A percentile compares a stretch with the other conserved stretches of the same genome.
These are phyloP conservation scores for Euthynnus affinis DNA, from an alignment of 2,797 vertebrate species.

Conservation along the genomic window DNA sequence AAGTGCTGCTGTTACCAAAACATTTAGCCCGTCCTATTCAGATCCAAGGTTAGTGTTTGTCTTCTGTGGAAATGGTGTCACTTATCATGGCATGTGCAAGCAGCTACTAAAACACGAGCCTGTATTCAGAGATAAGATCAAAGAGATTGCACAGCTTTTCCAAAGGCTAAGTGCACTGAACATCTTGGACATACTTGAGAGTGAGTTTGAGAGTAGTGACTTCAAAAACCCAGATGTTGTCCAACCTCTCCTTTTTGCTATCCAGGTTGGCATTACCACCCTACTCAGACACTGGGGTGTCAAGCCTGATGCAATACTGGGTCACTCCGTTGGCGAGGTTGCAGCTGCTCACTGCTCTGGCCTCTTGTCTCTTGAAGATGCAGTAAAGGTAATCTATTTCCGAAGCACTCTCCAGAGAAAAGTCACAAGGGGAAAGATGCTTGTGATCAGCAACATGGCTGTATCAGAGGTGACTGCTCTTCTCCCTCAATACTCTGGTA, in stretches of 20 bases:
- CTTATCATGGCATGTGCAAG: constrained; percentile 86
- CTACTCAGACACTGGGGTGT: constrained; percentile 89
- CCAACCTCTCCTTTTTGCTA: constrained; percentile 90
- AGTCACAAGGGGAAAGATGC: constrained; percentile 88
- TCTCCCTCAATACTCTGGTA: constrained; percentile 77
- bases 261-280: constrained; percentile 88
- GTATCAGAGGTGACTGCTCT: constrained; percentile 82
- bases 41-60: constrained; percentile 88
- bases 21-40: constrained; percentile 42
- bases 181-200: constrained; percentile 80
- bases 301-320: constrained; percentile 83
- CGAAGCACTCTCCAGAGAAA: constrained; percentile 87
- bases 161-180: constrained; percentile 68
- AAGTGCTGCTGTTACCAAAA: constrained; percentile 37
- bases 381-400: constrained; percentile 88
- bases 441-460: constrained; percentile 89
- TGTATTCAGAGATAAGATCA: constrained; percentile 87
- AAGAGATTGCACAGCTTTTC: constrained; percentile 81
- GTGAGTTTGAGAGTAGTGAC: constrained; percentile 74
- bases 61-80: constrained; percentile 89
- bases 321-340: constrained; percentile 90
- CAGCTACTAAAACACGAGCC: constrained; percentile 84
- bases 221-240: constrained; percentile 81
- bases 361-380: constrained; percentile 88
- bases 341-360: constrained; percentile 91